These are phyloP conservation scores for Dromococcyx pavoninus DNA, from an alignment of 2,797 vertebrate genomes.

Conservation along the genomic window DNA sequence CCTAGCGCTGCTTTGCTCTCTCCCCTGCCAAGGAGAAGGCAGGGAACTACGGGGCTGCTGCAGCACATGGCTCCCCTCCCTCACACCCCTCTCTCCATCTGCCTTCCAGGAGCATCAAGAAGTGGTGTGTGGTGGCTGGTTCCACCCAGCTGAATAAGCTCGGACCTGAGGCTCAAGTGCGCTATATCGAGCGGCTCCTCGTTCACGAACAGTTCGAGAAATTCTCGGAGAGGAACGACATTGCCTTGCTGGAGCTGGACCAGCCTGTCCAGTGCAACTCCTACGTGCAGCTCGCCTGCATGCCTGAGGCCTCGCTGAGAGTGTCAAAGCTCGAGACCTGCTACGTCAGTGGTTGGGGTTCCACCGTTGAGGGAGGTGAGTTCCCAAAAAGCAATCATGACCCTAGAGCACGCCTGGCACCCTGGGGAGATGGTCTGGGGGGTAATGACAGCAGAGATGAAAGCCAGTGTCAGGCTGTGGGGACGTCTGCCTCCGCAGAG, in stretches of 20 bases:
- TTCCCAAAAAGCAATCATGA: neutral
- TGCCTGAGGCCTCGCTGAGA: neutral
- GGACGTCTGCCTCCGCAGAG: rapidly evolving
- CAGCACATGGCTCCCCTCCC: too few relatives aligned
- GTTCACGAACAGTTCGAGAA: neutral
- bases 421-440: rapidly evolving
- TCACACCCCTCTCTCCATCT: too few relatives aligned
- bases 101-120: too few relatives aligned
- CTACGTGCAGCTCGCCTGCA: neutral
- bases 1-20: too few relatives aligned
- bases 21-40: too few relatives aligned
- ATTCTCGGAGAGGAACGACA: neutral
- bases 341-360: constrained; percentile 13
- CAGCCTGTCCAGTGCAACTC: neutral
- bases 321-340: neutral
- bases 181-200: neutral
- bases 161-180: neutral
- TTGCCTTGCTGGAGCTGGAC: neutral
- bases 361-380: neutral
- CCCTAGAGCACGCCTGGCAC: neutral
- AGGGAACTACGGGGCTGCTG: too few relatives aligned
- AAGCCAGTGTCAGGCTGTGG: neutral
- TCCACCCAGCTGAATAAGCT: too few relatives aligned
- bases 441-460: neutral
- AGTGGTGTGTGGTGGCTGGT: too few relatives aligned